Base-by-base conservation (phyloP, 37 sponge, comb jelly and placozoan species). In the Cladorhizidae sp. region DNA sequence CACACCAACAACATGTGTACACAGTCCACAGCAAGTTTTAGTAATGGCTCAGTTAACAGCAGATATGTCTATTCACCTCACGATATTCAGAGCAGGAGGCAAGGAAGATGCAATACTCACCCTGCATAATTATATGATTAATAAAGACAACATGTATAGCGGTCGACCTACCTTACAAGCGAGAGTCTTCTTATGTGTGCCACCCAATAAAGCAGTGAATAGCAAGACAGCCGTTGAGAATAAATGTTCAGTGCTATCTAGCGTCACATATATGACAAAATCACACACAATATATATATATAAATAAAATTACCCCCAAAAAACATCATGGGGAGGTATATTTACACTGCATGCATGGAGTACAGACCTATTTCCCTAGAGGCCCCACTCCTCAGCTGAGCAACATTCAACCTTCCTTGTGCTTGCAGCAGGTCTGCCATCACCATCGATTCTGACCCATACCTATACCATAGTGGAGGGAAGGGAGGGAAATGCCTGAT, bases 371-470 rank as follows among this genome's bases (percentile, higher is more conserved):
- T n/a, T 26, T 61, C 62, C 39, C 29, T 20, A 36, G 7, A 31
- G 29, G 9, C 69, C 35, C 69, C 40, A 35, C 69, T 31, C 69
- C 62, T 11, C 25, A 61, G 25, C 22, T 61, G 62, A 6, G 25
- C 26, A 22, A 17, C 62, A 21, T 28, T 28, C 22, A 61, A 61
- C 62, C 22, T 61, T 61, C 62, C 62, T 17, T 39, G 69, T 36
- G 40, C 72, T 23, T 22, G 28, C 1, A 39, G 32, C 14, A 68
- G 25, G 35, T 67, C 56, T 29, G 70, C 80, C 38, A 79, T 56
- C 37, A 22, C 36, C 65, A 36, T 32, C 3, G 69, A 79, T 18
- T 77, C 77, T 26, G 51, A 33, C 33, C 79, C 79, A 79, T 67
- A 55, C 33, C 68, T 67, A 35, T 21, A 67, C 14, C 11, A 51